Base-by-base conservation (phyloP, 2,888 invertebrate genomes). In the Tromatobia lineatoria region DNA sequence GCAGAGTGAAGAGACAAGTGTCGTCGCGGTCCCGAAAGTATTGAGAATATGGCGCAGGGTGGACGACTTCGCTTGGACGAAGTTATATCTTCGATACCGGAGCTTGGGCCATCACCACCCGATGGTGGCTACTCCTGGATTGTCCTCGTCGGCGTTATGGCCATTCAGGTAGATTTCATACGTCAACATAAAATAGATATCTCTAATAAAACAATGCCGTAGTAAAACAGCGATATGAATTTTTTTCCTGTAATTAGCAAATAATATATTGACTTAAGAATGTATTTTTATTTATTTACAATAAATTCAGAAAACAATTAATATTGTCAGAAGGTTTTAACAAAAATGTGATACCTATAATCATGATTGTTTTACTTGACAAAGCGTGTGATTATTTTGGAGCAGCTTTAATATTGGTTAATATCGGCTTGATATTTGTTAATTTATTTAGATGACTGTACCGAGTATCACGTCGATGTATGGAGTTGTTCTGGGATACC, bases 81-180 rank as follows among this genome's bases (percentile, higher is more conserved):
- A 75, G 94, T 96, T 4, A 94, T 96, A 77, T 94, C 95, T 64
- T 95, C 96, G 25, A 95, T 95, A 86, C 95, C 96, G 1, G 96
- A 96, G 92, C 94, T 96, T 70, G 96, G 96, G 0, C 96, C 96
- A 0, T 95, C 95, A 15, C 94, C 96, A 67, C 96, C 96, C 1
- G 96, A 96, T 89, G 96, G 96, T 0, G 96, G 96, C 2, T 96
- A 96, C 89, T 96, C 96, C 0, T 96, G 96, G 96, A 89, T 96
- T 67, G 95, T 96, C 87, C 94, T 96, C 71, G 89, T 94, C 52
- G 95, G 95, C 15, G 95, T 95, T 45, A 93, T 95, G 85, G 93
- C 96, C 86, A 95, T 96, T 90, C 95, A 96, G 93, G 87, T 83
- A 66, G 20, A 13, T n/a, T 69, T 59, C 20, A 74, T 34, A 69